Evolutionary conservation across 2,113 vertebrate genomes (phyloP).

Genomic region (Neodontobutis hainanensis): DNA sequence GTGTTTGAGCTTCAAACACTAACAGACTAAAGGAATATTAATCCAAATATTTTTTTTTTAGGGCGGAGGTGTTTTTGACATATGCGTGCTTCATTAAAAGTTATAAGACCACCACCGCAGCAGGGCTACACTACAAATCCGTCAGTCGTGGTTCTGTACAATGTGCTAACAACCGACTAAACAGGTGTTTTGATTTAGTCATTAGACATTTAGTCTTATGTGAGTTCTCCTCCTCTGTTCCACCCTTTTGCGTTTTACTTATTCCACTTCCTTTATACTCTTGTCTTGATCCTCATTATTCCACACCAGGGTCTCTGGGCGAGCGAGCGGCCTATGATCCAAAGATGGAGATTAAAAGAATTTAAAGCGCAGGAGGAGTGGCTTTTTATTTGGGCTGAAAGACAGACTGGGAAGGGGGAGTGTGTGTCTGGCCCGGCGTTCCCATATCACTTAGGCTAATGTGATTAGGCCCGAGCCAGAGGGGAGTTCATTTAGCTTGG

Average conservation of each 20-base stretch:
- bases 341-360: constrained; percentile 74
- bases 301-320: constrained; percentile 58
- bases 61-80: too few relatives aligned
- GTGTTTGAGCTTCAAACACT: too few relatives aligned
- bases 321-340: constrained; percentile 69
- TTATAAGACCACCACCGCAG: constrained; percentile 20
- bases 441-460: constrained; percentile 80
- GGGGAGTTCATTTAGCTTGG: constrained; percentile 62
- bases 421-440: constrained; percentile 70
- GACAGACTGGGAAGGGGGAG: constrained; percentile 57
- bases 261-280: constrained; percentile 54
- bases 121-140: constrained; percentile 18
- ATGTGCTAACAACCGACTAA: constrained; percentile 37
- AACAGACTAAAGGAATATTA: too few relatives aligned
- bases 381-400: constrained; percentile 70
- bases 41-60: too few relatives aligned
- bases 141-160: constrained; percentile 15
- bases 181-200: constrained; percentile 65
- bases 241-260: constrained; percentile 54
- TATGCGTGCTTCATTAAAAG: constrained; percentile 17
- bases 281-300: constrained; percentile 73
- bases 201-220: constrained; percentile 45
- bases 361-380: constrained; percentile 70
- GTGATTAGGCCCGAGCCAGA: constrained; percentile 67
- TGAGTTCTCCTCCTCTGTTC: constrained; percentile 56